A percentile compares a stretch with the other conserved stretches of the same genome.
Conservation (phyloP, 2,888 invertebrate species). For the Parasteatoda lunata region DNA sequence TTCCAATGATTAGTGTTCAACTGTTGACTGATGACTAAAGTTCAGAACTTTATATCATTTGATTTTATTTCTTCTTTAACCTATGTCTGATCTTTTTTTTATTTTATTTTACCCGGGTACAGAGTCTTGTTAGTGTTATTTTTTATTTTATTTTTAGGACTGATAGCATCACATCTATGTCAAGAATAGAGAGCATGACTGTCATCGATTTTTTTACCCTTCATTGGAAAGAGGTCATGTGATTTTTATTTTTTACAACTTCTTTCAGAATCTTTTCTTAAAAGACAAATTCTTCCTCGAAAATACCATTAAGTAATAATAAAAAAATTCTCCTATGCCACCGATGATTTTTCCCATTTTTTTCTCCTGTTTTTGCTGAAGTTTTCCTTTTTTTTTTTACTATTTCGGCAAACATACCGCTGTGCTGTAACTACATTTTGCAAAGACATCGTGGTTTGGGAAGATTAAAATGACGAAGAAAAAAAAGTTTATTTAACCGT, state of each 20-base stretch:
- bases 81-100: constrained; percentile 27
- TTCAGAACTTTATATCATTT: constrained; percentile 39
- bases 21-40: constrained; percentile 56
- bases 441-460: neutral
- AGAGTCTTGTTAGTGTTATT: neutral
- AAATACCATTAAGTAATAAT: constrained; percentile 23
- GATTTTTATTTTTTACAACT: neutral
- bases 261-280: neutral
- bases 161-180: constrained; percentile 46
- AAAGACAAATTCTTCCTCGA: constrained; percentile 13
- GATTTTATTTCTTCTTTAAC: constrained; percentile 31
- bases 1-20: constrained; percentile 58
- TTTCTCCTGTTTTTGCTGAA: constrained; percentile 4
- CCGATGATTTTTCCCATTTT: constrained; percentile 7
- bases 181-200: constrained; percentile 32
- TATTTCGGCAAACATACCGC: constrained; percentile 34
- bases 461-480: constrained; percentile 21
- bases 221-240: neutral
- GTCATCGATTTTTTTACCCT: constrained; percentile 17
- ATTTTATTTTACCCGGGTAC: neutral
- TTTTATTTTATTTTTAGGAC: constrained; percentile 6
- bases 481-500: constrained; percentile 43
- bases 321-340: constrained; percentile 7
- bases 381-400: constrained; percentile 23
- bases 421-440: constrained; percentile 41